A percentile compares a stretch with the other conserved stretches of the same genome.
phyloP scores from a whole-genome alignment of 2,113 vertebrate species.

The Platycercus adscitus region DNA sequence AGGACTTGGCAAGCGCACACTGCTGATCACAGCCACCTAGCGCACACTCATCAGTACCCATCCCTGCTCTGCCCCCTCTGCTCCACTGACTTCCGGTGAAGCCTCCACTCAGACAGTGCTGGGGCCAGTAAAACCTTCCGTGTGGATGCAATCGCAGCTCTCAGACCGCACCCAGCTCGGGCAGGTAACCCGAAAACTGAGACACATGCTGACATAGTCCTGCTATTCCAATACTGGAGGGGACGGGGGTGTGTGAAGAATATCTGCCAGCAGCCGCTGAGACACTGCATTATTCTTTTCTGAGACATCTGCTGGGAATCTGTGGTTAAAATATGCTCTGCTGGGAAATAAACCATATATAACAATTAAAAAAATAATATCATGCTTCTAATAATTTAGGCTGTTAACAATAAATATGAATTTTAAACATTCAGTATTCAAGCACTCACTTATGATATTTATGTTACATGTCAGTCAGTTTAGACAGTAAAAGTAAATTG shows the following conservation, averaged over 20 bases:
- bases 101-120: not conserved
- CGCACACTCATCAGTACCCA: not conserved
- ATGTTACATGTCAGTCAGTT: not conserved
- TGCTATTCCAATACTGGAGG: not conserved
- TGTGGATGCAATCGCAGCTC: not conserved
- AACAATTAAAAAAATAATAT: not conserved
- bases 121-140: conserved; percentile 7
- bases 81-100: not conserved
- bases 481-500: not conserved
- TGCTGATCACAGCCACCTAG: conserved; percentile 44
- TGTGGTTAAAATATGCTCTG: conserved; percentile 9
- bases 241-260: not conserved
- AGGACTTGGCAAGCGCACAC: conserved; percentile 30
- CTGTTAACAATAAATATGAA: not conserved
- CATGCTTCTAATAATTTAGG: not conserved
- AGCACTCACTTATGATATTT: not conserved
- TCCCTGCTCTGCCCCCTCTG: not conserved
- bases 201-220: not conserved
- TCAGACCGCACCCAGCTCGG: not conserved
- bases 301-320: conserved; percentile 11
- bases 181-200: conserved; percentile 30
- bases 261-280: not conserved
- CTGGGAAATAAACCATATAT: conserved; percentile 27
- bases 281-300: conserved; percentile 26
- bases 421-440: not conserved